These are phyloP conservation scores for Trematomus bernacchii DNA, from an alignment of 2,797 vertebrate species.

Conservation along the genomic window DNA sequence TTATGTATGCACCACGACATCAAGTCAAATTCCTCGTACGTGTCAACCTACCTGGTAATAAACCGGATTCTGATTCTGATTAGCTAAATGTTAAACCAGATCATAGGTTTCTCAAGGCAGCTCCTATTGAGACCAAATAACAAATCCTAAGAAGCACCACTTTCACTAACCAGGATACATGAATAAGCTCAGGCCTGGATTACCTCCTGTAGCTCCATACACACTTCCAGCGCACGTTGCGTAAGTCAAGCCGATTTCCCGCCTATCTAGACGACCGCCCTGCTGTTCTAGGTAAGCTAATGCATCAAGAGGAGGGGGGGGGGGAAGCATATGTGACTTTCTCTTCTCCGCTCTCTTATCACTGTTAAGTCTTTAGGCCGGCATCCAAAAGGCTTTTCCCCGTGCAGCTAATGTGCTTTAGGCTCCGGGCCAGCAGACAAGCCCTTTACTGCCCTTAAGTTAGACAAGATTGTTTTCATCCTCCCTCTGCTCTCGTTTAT, in stretches of 20 bases:
- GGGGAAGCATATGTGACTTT: conserved; percentile 57
- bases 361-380: conserved; percentile 83
- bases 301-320: conserved; percentile 38
- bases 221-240: conserved; percentile 51
- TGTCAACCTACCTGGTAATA: no score
- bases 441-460: conserved; percentile 80
- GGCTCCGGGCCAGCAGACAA: conserved; percentile 79
- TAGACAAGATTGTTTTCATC: conserved; percentile 77
- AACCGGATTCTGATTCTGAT: no score
- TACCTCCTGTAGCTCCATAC: conserved; percentile 54
- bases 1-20: no score
- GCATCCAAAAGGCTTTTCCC: conserved; percentile 83
- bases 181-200: conserved; percentile 66
- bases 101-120: conserved; percentile 14
- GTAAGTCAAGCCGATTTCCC: conserved; percentile 70
- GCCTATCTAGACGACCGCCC: conserved; percentile 47
- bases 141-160: conserved; percentile 55
- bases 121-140: conserved; percentile 43
- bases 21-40: no score
- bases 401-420: conserved; percentile 84
- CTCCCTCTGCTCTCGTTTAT: conserved; percentile 61
- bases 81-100: conserved; percentile 24
- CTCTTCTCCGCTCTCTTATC: conserved; percentile 73
- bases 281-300: conserved; percentile 72
- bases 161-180: conserved; percentile 54